Conservation (phyloP, 2,888 invertebrate species). For the Halictus quadricinctus region DNA sequence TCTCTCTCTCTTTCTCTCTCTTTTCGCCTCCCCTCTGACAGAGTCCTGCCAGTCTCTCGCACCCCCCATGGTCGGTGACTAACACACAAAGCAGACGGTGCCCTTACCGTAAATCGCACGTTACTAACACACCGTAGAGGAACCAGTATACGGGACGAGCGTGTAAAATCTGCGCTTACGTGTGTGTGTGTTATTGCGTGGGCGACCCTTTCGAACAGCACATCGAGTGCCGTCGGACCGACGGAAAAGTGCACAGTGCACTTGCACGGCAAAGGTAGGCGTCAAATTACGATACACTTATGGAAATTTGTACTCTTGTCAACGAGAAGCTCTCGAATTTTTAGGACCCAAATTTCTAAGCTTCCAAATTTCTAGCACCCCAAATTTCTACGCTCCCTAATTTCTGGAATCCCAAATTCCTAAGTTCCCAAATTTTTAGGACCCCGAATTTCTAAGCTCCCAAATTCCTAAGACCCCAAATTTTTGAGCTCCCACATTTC, state of each 20-base stretch:
- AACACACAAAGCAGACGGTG: slow-evolving; percentile 57
- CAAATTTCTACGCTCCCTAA: too few relatives aligned
- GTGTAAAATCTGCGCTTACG: slow-evolving; percentile 7
- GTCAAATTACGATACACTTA: slow-evolving; percentile 39
- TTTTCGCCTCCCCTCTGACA: slow-evolving; percentile 27
- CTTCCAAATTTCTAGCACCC: too few relatives aligned
- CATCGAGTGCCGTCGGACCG: slow-evolving; percentile 62
- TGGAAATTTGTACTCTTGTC: slow-evolving; percentile 14
- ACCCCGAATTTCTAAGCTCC: too few relatives aligned
- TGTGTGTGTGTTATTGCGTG: slow-evolving; percentile 59
- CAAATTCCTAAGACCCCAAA: too few relatives aligned
- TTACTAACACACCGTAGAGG: slow-evolving; percentile 32
- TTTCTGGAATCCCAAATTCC: too few relatives aligned
- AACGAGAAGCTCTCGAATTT: background rate
- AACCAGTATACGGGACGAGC: slow-evolving; percentile 15
- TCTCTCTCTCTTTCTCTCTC: background rate
- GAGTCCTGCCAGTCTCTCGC: slow-evolving; percentile 48
- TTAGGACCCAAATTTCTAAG: too few relatives aligned
- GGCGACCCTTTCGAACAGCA: slow-evolving; percentile 61
- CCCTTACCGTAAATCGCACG: slow-evolving; percentile 56
- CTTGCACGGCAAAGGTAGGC: slow-evolving; percentile 18
- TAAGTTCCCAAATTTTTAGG: too few relatives aligned
- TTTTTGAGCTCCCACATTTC: too few relatives aligned
- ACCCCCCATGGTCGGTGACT: slow-evolving; percentile 63
- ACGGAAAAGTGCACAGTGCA: slow-evolving; percentile 61